phyloP scores from a whole-genome alignment of 1,140 invertebrate species.

The Sipha flava region DNA sequence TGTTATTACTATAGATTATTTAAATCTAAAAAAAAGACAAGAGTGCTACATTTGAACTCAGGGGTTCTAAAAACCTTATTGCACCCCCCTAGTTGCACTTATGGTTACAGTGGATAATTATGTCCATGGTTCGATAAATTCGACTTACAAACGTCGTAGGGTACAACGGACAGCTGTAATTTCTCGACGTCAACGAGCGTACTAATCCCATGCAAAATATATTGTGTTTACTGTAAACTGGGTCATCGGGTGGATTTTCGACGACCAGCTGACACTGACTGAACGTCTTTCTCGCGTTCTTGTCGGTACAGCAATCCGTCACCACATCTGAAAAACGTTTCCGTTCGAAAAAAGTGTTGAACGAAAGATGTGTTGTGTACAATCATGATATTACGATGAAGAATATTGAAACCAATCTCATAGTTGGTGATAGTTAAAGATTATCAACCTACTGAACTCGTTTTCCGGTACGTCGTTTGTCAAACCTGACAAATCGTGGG shows the following conservation, averaged over 20 bases:
- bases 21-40: not conserved
- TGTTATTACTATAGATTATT: no score
- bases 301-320: not conserved
- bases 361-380: no score
- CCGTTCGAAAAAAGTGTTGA: no score
- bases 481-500: not conserved
- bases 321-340: not conserved
- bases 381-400: no score
- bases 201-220: not conserved
- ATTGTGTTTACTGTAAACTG: not conserved
- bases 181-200: not conserved
- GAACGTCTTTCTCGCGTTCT: not conserved
- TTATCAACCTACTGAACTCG: not conserved
- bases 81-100: no score
- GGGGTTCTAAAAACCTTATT: no score
- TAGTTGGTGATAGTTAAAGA: no score
- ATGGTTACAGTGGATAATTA: no score
- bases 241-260: not conserved
- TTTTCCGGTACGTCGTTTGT: not conserved
- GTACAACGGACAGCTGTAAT: not conserved
- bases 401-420: no score
- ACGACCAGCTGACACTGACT: not conserved
- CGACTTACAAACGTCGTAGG: constrained; percentile 1
- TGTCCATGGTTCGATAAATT: no score
- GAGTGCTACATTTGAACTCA: no score